phyloP scores from a whole-genome alignment of 2,888 invertebrate genomes.

The Chrysotoxum bicinctum region DNA sequence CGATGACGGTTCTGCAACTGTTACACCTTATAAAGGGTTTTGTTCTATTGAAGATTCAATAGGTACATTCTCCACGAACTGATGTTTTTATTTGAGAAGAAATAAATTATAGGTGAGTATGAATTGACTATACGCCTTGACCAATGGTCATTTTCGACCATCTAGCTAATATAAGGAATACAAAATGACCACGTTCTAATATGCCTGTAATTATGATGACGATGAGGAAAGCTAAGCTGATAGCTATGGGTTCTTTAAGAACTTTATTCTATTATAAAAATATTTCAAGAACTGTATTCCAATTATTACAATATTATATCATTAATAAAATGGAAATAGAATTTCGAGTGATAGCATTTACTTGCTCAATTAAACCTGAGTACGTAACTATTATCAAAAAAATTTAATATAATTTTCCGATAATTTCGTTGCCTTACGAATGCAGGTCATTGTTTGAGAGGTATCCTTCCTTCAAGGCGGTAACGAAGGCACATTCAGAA shows the following conservation, averaged over 20 bases:
- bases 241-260: not conserved
- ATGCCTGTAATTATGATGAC: not conserved
- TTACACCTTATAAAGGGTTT: constrained; percentile 33
- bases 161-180: constrained; percentile 43
- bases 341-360: too few relatives aligned
- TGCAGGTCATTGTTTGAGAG: not conserved
- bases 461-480: not conserved
- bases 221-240: not conserved
- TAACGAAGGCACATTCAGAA: not conserved
- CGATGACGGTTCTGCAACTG: constrained; percentile 53
- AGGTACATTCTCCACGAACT: not conserved
- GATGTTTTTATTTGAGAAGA: constrained; percentile 20
- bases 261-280: too few relatives aligned
- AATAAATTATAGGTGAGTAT: constrained; percentile 61
- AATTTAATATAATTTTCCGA: not conserved
- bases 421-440: not conserved
- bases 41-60: not conserved
- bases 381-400: not conserved
- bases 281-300: too few relatives aligned
- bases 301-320: too few relatives aligned
- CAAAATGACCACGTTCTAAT: not conserved
- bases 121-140: constrained; percentile 61
- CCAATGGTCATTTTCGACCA: constrained; percentile 57
- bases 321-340: too few relatives aligned
- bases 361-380: too few relatives aligned